Percentiles rank a stretch among this genome's conserved stretches.
These are phyloP conservation scores for Cossypha dichroa DNA, from an alignment of 2,797 vertebrate species.

Conservation along the genomic window DNA sequence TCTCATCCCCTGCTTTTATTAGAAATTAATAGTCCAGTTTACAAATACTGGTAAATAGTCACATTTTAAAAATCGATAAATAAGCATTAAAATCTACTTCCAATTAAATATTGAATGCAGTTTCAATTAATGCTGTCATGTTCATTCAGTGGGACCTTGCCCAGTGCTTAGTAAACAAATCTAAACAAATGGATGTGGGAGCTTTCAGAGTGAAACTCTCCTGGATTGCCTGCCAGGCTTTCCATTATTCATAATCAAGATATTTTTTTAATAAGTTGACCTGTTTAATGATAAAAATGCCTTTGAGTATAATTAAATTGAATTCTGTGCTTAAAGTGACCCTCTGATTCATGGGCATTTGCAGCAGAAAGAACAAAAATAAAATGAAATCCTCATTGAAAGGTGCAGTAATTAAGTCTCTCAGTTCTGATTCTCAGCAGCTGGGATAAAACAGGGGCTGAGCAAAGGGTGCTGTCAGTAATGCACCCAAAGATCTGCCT, in stretches of 20 bases:
- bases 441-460: conserved; percentile 12
- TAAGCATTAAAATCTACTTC: background rate
- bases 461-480: background rate
- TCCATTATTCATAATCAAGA: conserved; percentile 55
- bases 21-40: background rate
- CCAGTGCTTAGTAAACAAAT: conserved; percentile 32
- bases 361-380: conserved; percentile 65
- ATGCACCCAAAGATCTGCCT: background rate
- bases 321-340: conserved; percentile 65
- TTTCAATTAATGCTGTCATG: background rate
- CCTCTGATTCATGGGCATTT: conserved; percentile 66
- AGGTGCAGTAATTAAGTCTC: conserved; percentile 76
- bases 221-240: conserved; percentile 49
- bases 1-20: background rate
- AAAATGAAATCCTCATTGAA: conserved; percentile 66
- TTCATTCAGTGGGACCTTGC: background rate
- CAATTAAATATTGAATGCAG: background rate
- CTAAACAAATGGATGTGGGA: conserved; percentile 29
- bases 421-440: conserved; percentile 54
- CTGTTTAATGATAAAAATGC: conserved; percentile 63
- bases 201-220: background rate
- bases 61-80: background rate
- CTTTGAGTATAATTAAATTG: conserved; percentile 65
- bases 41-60: background rate
- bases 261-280: conserved; percentile 49